Evolutionary conservation across 2,797 vertebrate species (phyloP).

Genomic region (Numenius phaeopus): DNA sequence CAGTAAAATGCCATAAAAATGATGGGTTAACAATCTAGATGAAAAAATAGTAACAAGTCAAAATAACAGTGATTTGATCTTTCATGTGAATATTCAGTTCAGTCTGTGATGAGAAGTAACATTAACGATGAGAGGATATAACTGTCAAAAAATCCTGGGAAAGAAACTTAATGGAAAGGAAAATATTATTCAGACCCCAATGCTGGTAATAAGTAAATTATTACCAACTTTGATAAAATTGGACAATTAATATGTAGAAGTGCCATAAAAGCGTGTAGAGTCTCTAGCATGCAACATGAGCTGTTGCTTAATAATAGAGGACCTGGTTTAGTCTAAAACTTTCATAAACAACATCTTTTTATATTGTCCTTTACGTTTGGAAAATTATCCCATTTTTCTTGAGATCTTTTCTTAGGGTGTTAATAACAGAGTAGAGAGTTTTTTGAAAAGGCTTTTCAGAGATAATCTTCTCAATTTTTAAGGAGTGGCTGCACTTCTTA

Average conservation of each 20-base stretch:
- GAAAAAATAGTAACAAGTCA: slow-evolving; percentile 72
- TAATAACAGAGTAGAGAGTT: slow-evolving; percentile 67
- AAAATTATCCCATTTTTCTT: slow-evolving; percentile 73
- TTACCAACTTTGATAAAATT: slow-evolving; percentile 78
- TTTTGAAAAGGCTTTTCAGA: slow-evolving; percentile 65
- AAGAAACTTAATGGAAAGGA: slow-evolving; percentile 73
- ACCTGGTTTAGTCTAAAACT: slow-evolving; percentile 47
- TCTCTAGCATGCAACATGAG: slow-evolving; percentile 63
- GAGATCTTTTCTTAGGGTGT: slow-evolving; percentile 67
- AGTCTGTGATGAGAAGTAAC: slow-evolving; percentile 73
- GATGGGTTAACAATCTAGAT: slow-evolving; percentile 76
- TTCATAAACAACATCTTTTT: slow-evolving; percentile 66
- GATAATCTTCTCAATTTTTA: slow-evolving; percentile 65
- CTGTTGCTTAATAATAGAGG: slow-evolving; percentile 69
- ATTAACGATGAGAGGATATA: slow-evolving; percentile 74
- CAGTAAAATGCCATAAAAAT: slow-evolving; percentile 64
- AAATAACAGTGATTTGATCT: slow-evolving; percentile 80
- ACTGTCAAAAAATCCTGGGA: slow-evolving; percentile 75
- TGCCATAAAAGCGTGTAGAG: neutral
- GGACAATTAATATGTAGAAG: slow-evolving; percentile 73
- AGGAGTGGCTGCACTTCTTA: slow-evolving; percentile 30
- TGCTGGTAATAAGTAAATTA: slow-evolving; percentile 80
- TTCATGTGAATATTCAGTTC: slow-evolving; percentile 75
- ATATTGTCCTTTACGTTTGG: slow-evolving; percentile 57
- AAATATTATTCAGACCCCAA: slow-evolving; percentile 78